Conservation (phyloP, 2,797 vertebrate genomes). For the Meda fulgida region DNA sequence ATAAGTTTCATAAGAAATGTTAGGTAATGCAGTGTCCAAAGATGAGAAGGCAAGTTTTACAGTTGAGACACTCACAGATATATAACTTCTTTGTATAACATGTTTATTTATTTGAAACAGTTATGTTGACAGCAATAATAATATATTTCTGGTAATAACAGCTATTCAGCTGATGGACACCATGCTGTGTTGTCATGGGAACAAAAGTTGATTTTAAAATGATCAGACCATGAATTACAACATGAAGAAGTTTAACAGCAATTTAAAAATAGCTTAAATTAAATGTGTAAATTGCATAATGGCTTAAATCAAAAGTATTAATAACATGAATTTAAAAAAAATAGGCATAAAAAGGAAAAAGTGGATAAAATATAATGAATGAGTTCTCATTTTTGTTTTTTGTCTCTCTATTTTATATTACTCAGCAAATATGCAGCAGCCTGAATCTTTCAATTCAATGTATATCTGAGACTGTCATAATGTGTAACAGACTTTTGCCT, state of each 20-base stretch:
- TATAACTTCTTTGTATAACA: too few relatives aligned
- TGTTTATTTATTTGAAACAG: too few relatives aligned
- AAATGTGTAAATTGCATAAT: background rate
- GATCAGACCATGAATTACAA: background rate
- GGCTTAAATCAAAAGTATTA: background rate
- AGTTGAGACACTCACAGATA: too few relatives aligned
- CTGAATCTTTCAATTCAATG: conserved; percentile 36
- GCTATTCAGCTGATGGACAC: too few relatives aligned
- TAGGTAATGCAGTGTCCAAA: too few relatives aligned
- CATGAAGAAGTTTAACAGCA: background rate
- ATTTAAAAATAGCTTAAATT: background rate
- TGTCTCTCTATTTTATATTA: background rate
- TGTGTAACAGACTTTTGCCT: conserved; percentile 38
- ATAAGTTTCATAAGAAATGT: too few relatives aligned
- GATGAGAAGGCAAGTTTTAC: too few relatives aligned
- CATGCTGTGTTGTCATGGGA: too few relatives aligned
- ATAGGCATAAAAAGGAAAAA: background rate
- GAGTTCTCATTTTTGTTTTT: conserved; percentile 2
- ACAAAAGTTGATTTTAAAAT: background rate
- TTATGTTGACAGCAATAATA: too few relatives aligned
- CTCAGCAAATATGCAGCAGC: conserved; percentile 20
- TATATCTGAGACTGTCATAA: conserved; percentile 40
- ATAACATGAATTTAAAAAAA: background rate
- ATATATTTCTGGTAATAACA: too few relatives aligned
- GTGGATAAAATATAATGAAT: background rate